Evolutionary conservation across 2,888 invertebrate genomes (phyloP), one percentile per base, ranked within the genome.

Genomic region (Aspidiotus destructor): DNA sequence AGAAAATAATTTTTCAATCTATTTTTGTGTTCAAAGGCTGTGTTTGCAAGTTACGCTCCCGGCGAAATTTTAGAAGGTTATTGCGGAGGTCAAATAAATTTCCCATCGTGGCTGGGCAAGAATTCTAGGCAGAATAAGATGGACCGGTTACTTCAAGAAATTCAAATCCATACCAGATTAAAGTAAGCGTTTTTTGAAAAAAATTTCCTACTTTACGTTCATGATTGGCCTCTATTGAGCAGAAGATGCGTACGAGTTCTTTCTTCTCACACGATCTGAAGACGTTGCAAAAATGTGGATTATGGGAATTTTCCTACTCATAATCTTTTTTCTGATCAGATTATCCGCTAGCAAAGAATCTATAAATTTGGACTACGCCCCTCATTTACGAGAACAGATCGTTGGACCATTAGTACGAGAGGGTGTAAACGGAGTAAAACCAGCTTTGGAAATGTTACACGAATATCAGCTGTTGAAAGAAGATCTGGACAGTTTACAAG

Each of bases 61-160:
- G 95, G 97, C 0, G 84, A 88, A 74, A 80, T 84, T 68, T 84
- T 98, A 84, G 82, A 86, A 41, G 98, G 98, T 0, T 83, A 86
- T 75, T 78, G 95, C 70, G 80, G 82, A 0, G 85, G 84, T 0
- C 88, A 88, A 80, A 88, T 95, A 17, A 86, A 88, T 75, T 99
- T 99, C 78, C 99, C 99, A 2, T 80, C 84, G 53, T 99, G 98
- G 97, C 84, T 99, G 67, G 99, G 99, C 1, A 93, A 93, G 79
- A 92, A 96, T 80, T 97, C 98, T 0, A 86, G 85, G 71, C 80
- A 83, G 16, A 85, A 80, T 72, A 98, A 97, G 80, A 85, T 89
- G 76, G 85, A 86, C 60, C 81, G 96, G 17, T 80, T 95, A 60
- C 80, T 88, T 11, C 88, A 89, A 77, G 92, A 94, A 77, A 81